Conservation (phyloP, 2,888 invertebrate species). For the Caenorhabditis angaria region DNA sequence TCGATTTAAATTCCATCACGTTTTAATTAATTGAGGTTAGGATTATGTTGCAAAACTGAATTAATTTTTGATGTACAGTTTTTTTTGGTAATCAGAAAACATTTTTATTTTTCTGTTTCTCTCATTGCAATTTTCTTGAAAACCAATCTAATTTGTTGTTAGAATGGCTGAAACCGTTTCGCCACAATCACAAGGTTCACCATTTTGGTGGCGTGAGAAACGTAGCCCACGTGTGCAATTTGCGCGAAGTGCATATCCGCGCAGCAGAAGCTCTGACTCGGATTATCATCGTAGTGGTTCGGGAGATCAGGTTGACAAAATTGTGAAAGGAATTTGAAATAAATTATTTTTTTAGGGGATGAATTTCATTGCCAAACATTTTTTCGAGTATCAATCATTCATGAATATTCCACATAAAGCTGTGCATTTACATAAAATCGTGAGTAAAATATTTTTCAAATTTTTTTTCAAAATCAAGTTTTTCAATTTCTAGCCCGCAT, state of each 20-base stretch:
- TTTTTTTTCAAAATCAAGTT: too few relatives aligned
- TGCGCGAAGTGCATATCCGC: constrained; percentile 37
- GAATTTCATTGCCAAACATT: constrained; percentile 72
- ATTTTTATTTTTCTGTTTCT: background rate
- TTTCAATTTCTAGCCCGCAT: constrained; percentile 64
- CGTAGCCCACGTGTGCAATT: constrained; percentile 36
- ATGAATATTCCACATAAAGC: constrained; percentile 71
- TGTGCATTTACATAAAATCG: constrained; percentile 70
- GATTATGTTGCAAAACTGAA: too few relatives aligned
- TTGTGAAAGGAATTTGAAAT: background rate
- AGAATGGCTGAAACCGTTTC: background rate
- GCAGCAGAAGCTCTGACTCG: constrained; percentile 44
- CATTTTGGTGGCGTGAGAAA: constrained; percentile 63
- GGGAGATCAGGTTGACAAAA: constrained; percentile 2
- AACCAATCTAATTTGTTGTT: background rate
- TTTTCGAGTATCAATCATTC: constrained; percentile 72
- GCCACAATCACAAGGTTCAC: constrained; percentile 15
- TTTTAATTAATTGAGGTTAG: too few relatives aligned
- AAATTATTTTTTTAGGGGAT: constrained; percentile 58
- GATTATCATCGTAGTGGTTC: constrained; percentile 11
- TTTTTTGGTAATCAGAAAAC: too few relatives aligned
- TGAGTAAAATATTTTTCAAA: too few relatives aligned
- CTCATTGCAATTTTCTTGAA: background rate
- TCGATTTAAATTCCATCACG: too few relatives aligned
- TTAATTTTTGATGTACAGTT: too few relatives aligned